Base-by-base conservation (phyloP, 2,888 invertebrate genomes). In the Chromoteleia sp. region DNA sequence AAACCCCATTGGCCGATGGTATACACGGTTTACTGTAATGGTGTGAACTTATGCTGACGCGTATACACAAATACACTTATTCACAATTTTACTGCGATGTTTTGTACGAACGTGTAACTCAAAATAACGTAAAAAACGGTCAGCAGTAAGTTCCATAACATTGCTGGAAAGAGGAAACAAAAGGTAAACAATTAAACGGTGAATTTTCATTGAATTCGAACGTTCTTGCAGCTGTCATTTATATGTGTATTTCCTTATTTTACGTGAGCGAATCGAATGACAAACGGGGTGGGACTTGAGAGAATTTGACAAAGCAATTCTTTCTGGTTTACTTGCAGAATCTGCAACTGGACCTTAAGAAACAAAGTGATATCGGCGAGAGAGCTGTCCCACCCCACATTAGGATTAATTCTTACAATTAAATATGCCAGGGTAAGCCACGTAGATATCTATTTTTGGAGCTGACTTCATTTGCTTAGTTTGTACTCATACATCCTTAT, bases 381-480 rank as follows among this genome's bases (percentile, higher is more conserved):
- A 7, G 76, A 81, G 74, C 77, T 77, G 77, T 82, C 80, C 80
- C 77, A 82, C 83, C 82, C 77, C 83, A 82, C 76, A 80, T 82
- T 83, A 77, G 82, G 83, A 82, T 67, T 80, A 71, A 74, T 80
- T 77, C 76, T 83, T 73, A 67, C 77, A 39, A 59, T 82, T 77
- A 82, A 82, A 71, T 78, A 83, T 83, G 83, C 83, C 83, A 82
- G 83, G 83, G 83, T 83, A 83, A 82, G 83, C 70, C 70, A 65
- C 52, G 59, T 71, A 78, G 79, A 71, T 67, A 63, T 75, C 82
- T 83, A 82, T 83, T 83, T 83, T 82, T 77, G 80, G 77, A 59
- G 67, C 75, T 82, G 82, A 83, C 63, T 80, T 82, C 82, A 83
- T 75, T 56, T 70, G 74, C 81, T 70, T 77, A 59, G 45, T 59